Evolutionary conservation across 2,113 vertebrate species (phyloP).

Genomic region (Pseudorasbora parva): DNA sequence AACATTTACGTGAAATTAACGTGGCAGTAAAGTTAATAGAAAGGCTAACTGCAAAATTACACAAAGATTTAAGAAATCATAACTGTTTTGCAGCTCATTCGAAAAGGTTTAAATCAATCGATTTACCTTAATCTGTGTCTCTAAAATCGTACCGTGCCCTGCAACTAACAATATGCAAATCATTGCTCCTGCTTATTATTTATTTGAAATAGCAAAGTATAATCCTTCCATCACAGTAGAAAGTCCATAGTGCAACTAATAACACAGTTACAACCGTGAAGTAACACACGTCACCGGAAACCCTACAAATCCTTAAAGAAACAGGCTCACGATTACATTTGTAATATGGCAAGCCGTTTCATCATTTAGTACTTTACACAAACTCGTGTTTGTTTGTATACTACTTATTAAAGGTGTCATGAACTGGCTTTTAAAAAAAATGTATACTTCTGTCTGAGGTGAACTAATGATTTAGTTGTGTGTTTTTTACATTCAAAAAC

Average conservation of each 20-base stretch:
- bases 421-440: too few species aligned
- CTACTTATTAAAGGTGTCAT: too few species aligned
- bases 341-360: not conserved
- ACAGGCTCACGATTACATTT: not conserved
- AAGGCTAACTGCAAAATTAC: not conserved
- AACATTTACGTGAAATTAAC: not conserved
- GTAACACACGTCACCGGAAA: conserved; percentile 1
- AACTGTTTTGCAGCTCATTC: not conserved
- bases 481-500: too few species aligned
- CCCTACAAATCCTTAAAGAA: conserved; percentile 16
- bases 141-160: conserved; percentile 79
- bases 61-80: not conserved
- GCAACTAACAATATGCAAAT: conserved; percentile 82
- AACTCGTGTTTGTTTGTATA: not conserved
- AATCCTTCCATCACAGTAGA: not conserved
- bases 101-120: not conserved
- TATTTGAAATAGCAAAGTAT: not conserved
- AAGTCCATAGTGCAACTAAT: conserved; percentile 33
- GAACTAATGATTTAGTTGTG: too few species aligned
- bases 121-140: conserved; percentile 79
- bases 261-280: not conserved
- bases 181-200: conserved; percentile 58
- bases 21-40: not conserved
- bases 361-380: not conserved
- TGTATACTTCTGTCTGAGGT: too few species aligned